Conservation (phyloP, 2,113 vertebrate species). For the Mustela lutreola region DNA sequence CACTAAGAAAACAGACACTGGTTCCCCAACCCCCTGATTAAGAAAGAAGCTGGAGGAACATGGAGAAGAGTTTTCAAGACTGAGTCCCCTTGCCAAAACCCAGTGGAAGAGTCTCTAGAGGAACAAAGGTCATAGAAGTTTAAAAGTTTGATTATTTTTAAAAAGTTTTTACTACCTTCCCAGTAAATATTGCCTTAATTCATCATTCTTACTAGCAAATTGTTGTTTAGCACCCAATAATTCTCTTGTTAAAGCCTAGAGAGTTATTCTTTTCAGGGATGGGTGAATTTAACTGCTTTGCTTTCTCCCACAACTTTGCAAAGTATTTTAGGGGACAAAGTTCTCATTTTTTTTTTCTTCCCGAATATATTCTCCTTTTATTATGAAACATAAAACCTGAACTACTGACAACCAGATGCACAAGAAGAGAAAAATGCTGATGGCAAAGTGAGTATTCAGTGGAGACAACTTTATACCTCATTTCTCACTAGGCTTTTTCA, state of each 20-base stretch:
- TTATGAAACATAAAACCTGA: conserved; percentile 63
- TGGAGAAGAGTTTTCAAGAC: conserved; percentile 36
- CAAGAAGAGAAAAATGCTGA: conserved; percentile 20
- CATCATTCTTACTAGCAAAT: conserved; percentile 71
- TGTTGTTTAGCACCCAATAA: conserved; percentile 77
- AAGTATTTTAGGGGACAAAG: conserved; percentile 59
- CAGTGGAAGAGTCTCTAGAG: conserved; percentile 48
- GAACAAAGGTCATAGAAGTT: conserved; percentile 45
- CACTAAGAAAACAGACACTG: conserved; percentile 53
- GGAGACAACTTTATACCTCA: neutral
- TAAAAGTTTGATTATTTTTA: conserved; percentile 70
- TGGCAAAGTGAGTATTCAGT: neutral
- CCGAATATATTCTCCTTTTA: conserved; percentile 52
- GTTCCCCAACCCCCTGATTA: conserved; percentile 36
- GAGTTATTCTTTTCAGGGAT: conserved; percentile 77
- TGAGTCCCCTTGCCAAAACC: conserved; percentile 54
- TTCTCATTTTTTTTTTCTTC: conserved; percentile 28
- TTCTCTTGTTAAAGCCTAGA: conserved; percentile 69
- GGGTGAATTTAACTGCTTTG: conserved; percentile 73
- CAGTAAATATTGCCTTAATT: conserved; percentile 71
- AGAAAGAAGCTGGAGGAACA: conserved; percentile 63
- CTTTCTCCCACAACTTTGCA: conserved; percentile 49
- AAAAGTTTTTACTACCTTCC: conserved; percentile 74
- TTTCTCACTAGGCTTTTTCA: neutral
- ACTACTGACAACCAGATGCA: conserved; percentile 51